Conservation (phyloP, 1,140 invertebrate genomes). For the Nymphalis io region DNA sequence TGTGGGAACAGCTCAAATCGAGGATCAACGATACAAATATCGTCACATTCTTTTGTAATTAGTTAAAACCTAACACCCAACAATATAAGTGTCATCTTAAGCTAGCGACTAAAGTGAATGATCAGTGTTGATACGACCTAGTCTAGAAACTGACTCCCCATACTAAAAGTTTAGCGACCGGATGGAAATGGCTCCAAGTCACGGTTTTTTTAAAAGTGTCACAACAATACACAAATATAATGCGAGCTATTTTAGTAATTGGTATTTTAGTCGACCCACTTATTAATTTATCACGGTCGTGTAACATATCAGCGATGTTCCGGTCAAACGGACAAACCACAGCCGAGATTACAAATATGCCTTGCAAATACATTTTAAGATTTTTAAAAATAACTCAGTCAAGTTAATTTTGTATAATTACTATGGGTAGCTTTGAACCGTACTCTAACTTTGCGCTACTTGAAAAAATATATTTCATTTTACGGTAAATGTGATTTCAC, state of each 20-base stretch:
- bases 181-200: not conserved
- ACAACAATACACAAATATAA: conserved; percentile 7
- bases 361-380: conserved; percentile 5
- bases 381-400: not conserved
- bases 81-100: no score
- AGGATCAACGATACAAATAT: no score
- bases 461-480: no score
- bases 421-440: no score
- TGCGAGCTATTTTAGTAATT: conserved; percentile 8
- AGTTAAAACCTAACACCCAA: no score
- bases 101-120: no score
- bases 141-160: not conserved
- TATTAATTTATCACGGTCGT: conserved; percentile 12
- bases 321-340: conserved; percentile 30
- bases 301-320: conserved; percentile 26
- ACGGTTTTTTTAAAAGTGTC: not conserved
- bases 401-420: not conserved
- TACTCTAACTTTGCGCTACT: no score
- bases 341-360: conserved; percentile 8
- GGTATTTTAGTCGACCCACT: conserved; percentile 16
- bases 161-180: not conserved
- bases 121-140: no score
- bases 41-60: no score
- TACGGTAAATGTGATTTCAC: no score
- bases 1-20: no score